A percentile compares a stretch with the other conserved stretches of the same genome.
Conservation (phyloP, 2,113 vertebrate species). For the Dicrurus megarhynchus region DNA sequence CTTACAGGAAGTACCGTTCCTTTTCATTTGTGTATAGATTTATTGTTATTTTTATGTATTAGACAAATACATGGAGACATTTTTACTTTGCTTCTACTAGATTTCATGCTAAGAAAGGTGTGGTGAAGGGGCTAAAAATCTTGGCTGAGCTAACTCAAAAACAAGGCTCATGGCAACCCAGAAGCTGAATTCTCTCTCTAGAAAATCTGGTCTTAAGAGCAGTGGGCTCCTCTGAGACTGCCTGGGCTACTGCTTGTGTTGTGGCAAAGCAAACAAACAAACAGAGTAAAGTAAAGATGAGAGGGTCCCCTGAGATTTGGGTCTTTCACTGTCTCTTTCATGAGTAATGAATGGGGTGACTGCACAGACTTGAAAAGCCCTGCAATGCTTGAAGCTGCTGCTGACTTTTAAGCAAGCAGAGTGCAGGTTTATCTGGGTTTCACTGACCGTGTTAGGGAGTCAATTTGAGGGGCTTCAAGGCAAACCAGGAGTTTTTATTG, state of each 20-base stretch:
- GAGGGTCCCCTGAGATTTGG: conserved; percentile 47
- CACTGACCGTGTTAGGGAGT: neutral
- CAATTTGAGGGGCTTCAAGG: conserved; percentile 13
- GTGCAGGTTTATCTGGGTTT: neutral
- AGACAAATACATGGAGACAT: neutral
- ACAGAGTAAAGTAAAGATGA: conserved; percentile 66
- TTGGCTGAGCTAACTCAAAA: neutral
- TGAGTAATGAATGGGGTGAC: conserved; percentile 69
- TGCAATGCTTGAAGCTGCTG: neutral
- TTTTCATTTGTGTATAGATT: conserved; percentile 47
- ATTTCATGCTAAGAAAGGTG: neutral
- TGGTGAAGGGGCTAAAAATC: neutral
- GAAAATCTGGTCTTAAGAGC: conserved; percentile 44
- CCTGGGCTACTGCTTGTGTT: conserved; percentile 29
- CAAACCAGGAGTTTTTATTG: conserved; percentile 5
- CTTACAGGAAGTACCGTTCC: conserved; percentile 65
- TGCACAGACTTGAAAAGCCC: conserved; percentile 57
- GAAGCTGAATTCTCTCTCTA: conserved; percentile 55
- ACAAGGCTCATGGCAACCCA: neutral
- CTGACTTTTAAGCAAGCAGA: conserved; percentile 44
- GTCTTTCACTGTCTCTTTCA: conserved; percentile 68
- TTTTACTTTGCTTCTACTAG: neutral
- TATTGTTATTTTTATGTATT: conserved; percentile 54
- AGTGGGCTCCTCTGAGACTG: neutral
- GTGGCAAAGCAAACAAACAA: conserved; percentile 71